Percentiles rank a stretch among this genome's conserved stretches.
Evolutionary conservation across 2,113 vertebrate species (phyloP).

Genomic region (Centrocercus urophasianus): DNA sequence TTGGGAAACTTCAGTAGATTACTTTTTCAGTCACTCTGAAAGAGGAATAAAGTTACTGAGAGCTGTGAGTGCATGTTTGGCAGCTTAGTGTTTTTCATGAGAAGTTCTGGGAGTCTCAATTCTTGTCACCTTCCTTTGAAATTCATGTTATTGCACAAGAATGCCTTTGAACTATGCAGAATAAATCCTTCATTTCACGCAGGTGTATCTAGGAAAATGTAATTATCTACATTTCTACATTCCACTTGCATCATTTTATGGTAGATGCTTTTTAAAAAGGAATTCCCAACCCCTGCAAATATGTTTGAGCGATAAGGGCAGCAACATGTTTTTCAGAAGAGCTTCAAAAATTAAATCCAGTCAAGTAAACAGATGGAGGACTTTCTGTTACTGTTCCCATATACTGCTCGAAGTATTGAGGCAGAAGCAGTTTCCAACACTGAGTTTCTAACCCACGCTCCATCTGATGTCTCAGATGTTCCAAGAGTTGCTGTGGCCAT

Average conservation of each 20-base stretch:
- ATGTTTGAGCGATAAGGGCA: neutral
- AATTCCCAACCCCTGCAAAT: neutral
- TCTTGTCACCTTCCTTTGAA: neutral
- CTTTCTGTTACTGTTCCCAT: neutral
- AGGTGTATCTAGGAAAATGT: neutral
- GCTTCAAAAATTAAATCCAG: neutral
- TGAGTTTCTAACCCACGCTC: neutral
- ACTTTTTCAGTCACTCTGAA: neutral
- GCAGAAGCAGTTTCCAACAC: slow-evolving; percentile 18
- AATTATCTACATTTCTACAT: neutral
- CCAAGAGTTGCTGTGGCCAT: slow-evolving; percentile 27
- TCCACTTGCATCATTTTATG: neutral
- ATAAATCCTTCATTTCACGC: neutral
- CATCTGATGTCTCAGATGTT: slow-evolving; percentile 7
- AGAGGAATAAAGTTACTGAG: neutral
- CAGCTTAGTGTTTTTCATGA: neutral
- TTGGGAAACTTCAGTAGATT: neutral
- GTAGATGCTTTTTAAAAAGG: neutral
- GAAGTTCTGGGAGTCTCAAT: neutral
- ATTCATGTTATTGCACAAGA: neutral
- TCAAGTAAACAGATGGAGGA: neutral
- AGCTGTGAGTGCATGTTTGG: neutral
- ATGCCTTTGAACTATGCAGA: neutral
- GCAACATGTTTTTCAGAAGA: neutral
- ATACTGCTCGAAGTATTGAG: neutral